Evolutionary conservation across 2,113 vertebrate genomes (phyloP).

Genomic region (Oncorhynchus kisutch): DNA sequence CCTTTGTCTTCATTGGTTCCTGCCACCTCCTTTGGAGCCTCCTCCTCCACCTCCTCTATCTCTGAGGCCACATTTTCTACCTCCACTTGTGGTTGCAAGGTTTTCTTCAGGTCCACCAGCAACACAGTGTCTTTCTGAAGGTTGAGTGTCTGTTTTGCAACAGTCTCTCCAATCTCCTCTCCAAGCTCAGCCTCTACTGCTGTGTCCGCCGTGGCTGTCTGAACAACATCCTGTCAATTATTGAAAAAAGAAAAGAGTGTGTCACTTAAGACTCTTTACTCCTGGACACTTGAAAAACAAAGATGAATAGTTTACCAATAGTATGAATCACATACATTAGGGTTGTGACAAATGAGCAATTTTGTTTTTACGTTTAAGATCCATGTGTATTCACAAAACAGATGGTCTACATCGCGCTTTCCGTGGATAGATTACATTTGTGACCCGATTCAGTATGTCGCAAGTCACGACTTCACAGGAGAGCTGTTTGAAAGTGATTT

Average conservation of each 20-base stretch:
- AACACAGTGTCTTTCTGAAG: constrained; percentile 11
- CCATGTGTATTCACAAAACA: too few species aligned
- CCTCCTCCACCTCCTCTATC: neutral
- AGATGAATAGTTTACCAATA: neutral
- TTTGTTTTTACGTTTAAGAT: too few species aligned
- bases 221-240: constrained; percentile 22
- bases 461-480: too few species aligned
- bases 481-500: too few species aligned
- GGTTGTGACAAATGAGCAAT: too few species aligned
- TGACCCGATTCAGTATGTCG: too few species aligned
- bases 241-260: neutral
- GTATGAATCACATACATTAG: neutral
- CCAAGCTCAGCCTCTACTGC: neutral
- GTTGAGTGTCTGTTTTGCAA: neutral
- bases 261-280: neutral
- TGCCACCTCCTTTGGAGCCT: neutral
- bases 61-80: constrained; percentile 46
- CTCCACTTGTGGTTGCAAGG: constrained; percentile 15
- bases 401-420: too few species aligned
- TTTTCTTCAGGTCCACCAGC: constrained; percentile 5
- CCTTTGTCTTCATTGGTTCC: constrained; percentile 12
- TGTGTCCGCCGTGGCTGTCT: neutral
- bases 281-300: neutral
- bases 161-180: neutral
- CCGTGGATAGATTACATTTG: too few species aligned